Evolutionary conservation across 2,888 invertebrate genomes (phyloP).

Genomic region (Noctua pronuba): DNA sequence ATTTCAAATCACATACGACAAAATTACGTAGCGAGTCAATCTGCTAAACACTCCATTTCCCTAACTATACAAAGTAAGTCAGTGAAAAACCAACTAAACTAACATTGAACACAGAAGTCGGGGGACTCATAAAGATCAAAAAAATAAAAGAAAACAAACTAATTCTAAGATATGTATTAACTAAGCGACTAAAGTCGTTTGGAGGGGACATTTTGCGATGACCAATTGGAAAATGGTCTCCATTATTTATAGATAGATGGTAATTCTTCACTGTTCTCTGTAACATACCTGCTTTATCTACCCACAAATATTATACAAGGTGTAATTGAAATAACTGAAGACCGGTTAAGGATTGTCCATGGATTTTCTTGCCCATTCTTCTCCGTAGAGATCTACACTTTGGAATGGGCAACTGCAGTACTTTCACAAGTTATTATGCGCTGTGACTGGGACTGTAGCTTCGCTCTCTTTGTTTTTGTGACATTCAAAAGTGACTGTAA

Average conservation of each 20-base stretch:
- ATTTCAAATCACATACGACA: constrained; percentile 24
- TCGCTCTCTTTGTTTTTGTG: too few relatives aligned
- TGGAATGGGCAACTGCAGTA: too few relatives aligned
- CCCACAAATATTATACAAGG: background rate
- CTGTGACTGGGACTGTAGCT: too few relatives aligned
- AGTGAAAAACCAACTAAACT: constrained; percentile 1
- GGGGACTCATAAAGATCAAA: constrained; percentile 38
- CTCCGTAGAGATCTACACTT: too few relatives aligned
- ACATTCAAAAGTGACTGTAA: background rate
- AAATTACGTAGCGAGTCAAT: constrained; percentile 4
- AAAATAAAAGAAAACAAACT: constrained; percentile 45
- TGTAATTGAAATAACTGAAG: background rate
- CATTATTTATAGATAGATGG: background rate
- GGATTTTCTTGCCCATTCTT: too few relatives aligned
- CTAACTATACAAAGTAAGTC: background rate
- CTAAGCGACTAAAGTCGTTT: constrained; percentile 57
- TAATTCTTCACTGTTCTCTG: background rate
- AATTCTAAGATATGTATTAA: constrained; percentile 58
- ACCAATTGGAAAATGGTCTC: background rate
- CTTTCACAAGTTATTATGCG: too few relatives aligned
- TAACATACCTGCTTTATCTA: background rate
- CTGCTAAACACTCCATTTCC: background rate
- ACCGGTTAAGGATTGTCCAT: too few relatives aligned
- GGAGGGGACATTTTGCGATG: constrained; percentile 28
- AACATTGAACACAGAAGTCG: constrained; percentile 37